Evolutionary conservation across 2,113 vertebrate species (phyloP).

Genomic region (Vimba vimba): DNA sequence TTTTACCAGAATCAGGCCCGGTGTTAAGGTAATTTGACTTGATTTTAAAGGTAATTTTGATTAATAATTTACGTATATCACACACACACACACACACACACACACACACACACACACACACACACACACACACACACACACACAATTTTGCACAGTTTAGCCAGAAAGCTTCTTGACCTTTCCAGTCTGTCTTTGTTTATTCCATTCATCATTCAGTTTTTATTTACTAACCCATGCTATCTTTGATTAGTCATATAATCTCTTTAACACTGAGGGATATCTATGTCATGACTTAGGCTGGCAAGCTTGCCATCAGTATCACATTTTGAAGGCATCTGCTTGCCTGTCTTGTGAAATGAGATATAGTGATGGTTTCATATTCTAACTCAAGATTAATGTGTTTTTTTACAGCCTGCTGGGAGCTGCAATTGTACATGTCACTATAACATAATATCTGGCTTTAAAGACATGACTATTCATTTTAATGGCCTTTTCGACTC

Average conservation of each 20-base stretch:
- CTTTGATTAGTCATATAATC: slow-evolving; percentile 29
- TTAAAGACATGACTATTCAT: slow-evolving; percentile 58
- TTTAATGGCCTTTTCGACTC: slow-evolving; percentile 59
- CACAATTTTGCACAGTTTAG: background rate
- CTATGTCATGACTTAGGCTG: background rate
- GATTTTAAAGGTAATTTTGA: background rate
- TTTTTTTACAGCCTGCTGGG: slow-evolving; percentile 58
- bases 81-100: background rate
- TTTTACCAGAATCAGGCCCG: background rate
- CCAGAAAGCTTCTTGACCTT: background rate
- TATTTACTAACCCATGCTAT: slow-evolving; percentile 25
- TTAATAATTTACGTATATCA: background rate
- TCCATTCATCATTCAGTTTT: background rate
- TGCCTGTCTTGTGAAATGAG: slow-evolving; percentile 37
- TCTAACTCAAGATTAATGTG: slow-evolving; percentile 58
- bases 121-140: background rate
- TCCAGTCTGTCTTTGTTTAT: slow-evolving; percentile 9
- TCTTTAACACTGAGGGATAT: slow-evolving; percentile 20
- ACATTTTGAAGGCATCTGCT: slow-evolving; percentile 51
- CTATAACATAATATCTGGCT: slow-evolving; percentile 56
- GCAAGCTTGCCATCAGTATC: slow-evolving; percentile 23
- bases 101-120: background rate
- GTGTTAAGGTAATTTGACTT: background rate
- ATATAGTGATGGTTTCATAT: slow-evolving; percentile 56
- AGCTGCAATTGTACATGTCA: slow-evolving; percentile 59